These are phyloP conservation scores for Agriopis marginaria DNA, from an alignment of 2,888 invertebrate genomes.

Conservation along the genomic window DNA sequence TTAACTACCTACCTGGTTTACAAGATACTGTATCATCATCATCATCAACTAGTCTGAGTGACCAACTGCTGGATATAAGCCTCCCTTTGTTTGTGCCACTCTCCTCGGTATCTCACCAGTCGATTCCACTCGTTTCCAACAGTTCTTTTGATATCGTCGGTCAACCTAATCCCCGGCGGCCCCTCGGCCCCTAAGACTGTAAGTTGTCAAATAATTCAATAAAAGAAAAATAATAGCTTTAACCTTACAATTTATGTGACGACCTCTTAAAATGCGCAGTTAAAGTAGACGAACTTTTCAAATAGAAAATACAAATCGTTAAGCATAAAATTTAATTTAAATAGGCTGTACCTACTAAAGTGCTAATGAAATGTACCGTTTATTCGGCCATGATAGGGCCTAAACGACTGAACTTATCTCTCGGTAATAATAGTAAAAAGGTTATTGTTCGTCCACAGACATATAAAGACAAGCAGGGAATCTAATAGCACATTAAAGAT, in stretches of 20 bases:
- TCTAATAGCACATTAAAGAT: conserved; percentile 75
- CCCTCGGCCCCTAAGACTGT: neutral
- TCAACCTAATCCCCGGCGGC: too few species aligned
- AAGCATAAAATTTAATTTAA: conserved; percentile 30
- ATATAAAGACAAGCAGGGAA: conserved; percentile 63
- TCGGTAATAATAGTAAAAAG: conserved; percentile 68
- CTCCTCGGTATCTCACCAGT: too few species aligned
- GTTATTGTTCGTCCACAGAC: conserved; percentile 56
- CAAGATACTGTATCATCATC: too few species aligned
- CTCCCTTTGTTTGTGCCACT: too few species aligned
- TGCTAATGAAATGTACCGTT: conserved; percentile 49
- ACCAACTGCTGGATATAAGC: too few species aligned
- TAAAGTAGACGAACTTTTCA: conserved; percentile 15
- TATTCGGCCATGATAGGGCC: conserved; percentile 53
- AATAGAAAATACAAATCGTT: conserved; percentile 30
- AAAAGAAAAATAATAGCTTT: conserved; percentile 8
- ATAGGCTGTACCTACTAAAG: conserved; percentile 30
- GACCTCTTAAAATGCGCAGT: conserved; percentile 11
- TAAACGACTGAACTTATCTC: conserved; percentile 60
- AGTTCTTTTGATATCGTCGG: too few species aligned
- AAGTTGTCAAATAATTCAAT: conserved; percentile 4
- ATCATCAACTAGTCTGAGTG: too few species aligned
- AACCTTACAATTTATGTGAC: conserved; percentile 14
- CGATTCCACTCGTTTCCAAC: too few species aligned
- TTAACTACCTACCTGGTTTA: too few species aligned